Conservation (phyloP, 2,888 invertebrate species). For the Eupithecia exiguata region DNA sequence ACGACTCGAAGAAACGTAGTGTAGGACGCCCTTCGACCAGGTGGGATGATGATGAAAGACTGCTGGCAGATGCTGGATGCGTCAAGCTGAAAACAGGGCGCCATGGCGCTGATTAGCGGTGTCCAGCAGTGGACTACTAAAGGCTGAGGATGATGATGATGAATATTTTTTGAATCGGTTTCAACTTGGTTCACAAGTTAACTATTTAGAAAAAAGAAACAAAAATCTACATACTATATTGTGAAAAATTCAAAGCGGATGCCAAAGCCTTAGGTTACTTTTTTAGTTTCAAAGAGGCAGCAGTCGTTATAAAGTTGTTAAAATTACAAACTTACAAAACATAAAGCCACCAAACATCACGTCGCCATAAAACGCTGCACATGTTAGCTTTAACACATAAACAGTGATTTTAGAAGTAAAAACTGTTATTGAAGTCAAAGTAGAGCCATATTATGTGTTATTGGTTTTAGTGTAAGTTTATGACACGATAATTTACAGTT, state of each 20-base stretch:
- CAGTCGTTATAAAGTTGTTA: constrained; percentile 39
- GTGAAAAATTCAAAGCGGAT: background rate
- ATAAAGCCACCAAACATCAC: constrained; percentile 18
- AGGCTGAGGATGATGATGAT: too few species aligned
- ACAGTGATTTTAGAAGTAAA: constrained; percentile 20
- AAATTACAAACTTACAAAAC: constrained; percentile 31
- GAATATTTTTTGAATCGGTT: too few species aligned
- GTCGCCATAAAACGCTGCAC: constrained; percentile 20
- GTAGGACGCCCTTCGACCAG: too few species aligned
- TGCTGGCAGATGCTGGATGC: too few species aligned
- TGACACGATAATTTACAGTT: constrained; percentile 1
- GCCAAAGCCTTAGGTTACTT: background rate
- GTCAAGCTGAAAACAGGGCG: too few species aligned
- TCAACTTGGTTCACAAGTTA: too few species aligned
- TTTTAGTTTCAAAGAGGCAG: constrained; percentile 21
- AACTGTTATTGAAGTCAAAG: constrained; percentile 10
- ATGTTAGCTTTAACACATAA: constrained; percentile 19
- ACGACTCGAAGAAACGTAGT: too few species aligned
- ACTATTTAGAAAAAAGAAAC: too few species aligned
- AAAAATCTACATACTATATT: too few species aligned
- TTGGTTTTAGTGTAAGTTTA: constrained; percentile 21
- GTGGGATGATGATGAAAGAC: too few species aligned
- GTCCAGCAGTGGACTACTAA: too few species aligned
- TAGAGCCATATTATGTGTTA: constrained; percentile 14
- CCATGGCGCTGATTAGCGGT: too few species aligned